Evolutionary conservation across 2,113 vertebrate species (phyloP).

Genomic region (Erythrolamprus reginae): DNA sequence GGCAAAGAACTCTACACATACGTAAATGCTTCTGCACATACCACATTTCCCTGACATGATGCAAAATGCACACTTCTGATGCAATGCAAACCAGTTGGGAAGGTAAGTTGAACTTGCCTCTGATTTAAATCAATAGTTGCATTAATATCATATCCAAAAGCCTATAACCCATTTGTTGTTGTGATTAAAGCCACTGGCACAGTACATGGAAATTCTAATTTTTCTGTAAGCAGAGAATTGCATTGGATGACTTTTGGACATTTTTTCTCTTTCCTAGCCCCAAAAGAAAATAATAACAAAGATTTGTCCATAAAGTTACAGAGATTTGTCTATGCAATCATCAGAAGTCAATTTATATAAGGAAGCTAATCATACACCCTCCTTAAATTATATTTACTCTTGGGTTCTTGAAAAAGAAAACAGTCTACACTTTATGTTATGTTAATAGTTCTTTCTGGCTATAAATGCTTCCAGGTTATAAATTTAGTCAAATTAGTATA

Average conservation of each 20-base stretch:
- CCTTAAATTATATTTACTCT: neutral
- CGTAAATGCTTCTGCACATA: too few species aligned
- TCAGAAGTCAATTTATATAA: neutral
- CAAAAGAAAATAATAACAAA: neutral
- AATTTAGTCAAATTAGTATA: slow-evolving; percentile 29
- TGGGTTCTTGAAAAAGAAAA: neutral
- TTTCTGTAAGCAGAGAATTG: neutral
- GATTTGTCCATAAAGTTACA: neutral
- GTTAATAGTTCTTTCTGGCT: slow-evolving; percentile 2
- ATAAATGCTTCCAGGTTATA: slow-evolving; percentile 12
- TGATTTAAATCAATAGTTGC: neutral
- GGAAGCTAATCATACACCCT: neutral
- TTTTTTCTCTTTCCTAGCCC: neutral
- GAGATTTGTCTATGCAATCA: neutral
- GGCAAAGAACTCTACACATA: too few species aligned
- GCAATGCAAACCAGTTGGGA: too few species aligned
- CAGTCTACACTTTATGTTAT: slow-evolving; percentile 8
- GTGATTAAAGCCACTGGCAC: neutral
- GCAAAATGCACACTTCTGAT: too few species aligned
- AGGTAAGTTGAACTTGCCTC: too few species aligned
- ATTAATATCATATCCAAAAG: neutral
- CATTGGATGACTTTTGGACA: neutral
- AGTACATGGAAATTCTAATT: neutral
- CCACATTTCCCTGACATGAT: too few species aligned
- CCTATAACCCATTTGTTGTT: neutral